Evolutionary conservation across 2,888 invertebrate genomes (phyloP).

Genomic region (Microctonus aethiopoides): DNA sequence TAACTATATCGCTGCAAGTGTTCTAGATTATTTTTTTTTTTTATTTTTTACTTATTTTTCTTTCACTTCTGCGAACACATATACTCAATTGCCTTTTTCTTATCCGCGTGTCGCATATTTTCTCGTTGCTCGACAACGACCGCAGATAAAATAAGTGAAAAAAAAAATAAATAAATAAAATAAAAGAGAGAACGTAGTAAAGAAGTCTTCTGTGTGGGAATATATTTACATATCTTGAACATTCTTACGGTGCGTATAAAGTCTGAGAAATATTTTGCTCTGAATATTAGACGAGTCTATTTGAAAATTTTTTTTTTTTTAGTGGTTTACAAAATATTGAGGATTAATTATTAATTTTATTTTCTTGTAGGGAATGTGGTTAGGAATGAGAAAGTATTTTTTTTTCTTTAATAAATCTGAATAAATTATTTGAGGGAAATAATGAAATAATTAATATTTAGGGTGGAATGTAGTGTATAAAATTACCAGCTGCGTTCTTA

Average conservation of each 20-base stretch:
- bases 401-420: no score
- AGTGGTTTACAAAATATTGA: no score
- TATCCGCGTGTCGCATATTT: conserved; percentile 36
- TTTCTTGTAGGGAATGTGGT: no score
- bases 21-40: not conserved
- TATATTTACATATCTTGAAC: conserved; percentile 35
- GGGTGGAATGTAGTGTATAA: not conserved
- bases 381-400: no score
- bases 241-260: conserved; percentile 16
- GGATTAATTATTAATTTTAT: no score
- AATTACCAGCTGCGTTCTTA: conserved; percentile 9
- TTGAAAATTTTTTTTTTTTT: not conserved
- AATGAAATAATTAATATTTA: not conserved
- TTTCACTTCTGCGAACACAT: not conserved
- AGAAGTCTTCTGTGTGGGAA: not conserved
- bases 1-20: not conserved
- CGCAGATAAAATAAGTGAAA: conserved; percentile 1
- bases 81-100: conserved; percentile 28
- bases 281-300: conserved; percentile 15
- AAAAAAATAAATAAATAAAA: no score
- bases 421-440: not conserved
- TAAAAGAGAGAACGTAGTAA: not conserved
- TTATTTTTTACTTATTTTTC: not conserved
- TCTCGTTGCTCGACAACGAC: conserved; percentile 28
- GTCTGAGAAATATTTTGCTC: conserved; percentile 11